These are phyloP conservation scores for Germaria angustata DNA, from an alignment of 2,888 invertebrate species.

Conservation along the genomic window DNA sequence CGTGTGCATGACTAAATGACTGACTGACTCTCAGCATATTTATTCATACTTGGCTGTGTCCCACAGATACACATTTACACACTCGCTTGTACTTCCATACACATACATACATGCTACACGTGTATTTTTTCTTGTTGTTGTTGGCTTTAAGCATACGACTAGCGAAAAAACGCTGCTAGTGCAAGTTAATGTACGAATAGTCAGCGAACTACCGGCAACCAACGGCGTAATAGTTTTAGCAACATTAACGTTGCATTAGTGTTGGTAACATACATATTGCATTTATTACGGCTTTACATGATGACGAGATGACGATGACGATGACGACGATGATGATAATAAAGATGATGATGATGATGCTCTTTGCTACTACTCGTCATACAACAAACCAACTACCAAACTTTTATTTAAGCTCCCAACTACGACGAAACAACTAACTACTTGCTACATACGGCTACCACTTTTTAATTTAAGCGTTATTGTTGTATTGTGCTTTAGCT, in stretches of 20 bases:
- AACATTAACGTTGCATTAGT: not conserved
- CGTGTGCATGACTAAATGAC: constrained; percentile 17
- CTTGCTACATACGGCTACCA: constrained; percentile 55
- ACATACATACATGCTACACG: constrained; percentile 20
- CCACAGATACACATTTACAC: constrained; percentile 30
- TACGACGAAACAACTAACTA: constrained; percentile 45
- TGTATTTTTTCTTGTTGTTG: constrained; percentile 15
- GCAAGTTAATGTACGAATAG: constrained; percentile 14
- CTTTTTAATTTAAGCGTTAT: constrained; percentile 33
- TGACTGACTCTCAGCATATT: constrained; percentile 32
- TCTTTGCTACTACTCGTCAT: constrained; percentile 61
- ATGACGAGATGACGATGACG: not conserved
- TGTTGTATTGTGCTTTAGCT: constrained; percentile 8
- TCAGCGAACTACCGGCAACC: constrained; percentile 1
- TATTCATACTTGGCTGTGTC: not conserved
- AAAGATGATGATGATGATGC: constrained; percentile 38
- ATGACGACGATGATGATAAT: constrained; percentile 20
- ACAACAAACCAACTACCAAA: constrained; percentile 46
- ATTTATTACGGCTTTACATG: constrained; percentile 54
- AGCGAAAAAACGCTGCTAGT: constrained; percentile 5
- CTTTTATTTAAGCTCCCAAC: constrained; percentile 40
- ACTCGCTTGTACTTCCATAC: constrained; percentile 16
- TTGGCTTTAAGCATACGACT: not conserved
- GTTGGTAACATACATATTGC: not conserved
- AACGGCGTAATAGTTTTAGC: not conserved